phyloP scores from a whole-genome alignment of 2,113 vertebrate species.

The Oryzias melastigma region DNA sequence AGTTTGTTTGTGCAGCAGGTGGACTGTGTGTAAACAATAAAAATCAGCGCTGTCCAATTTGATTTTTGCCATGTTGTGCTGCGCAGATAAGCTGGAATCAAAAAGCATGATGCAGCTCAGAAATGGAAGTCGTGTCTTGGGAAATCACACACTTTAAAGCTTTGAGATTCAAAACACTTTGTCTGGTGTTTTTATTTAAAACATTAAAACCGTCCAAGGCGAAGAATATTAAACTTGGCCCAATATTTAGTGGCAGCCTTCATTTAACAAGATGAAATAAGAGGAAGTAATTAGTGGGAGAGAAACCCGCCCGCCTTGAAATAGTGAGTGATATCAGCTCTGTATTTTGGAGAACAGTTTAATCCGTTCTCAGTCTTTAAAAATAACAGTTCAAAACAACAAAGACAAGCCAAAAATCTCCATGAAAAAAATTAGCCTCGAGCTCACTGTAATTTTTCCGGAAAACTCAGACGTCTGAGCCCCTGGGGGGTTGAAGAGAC shows the following conservation, averaged over 20 bases:
- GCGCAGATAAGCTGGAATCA: slow-evolving; percentile 58
- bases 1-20: slow-evolving; percentile 65
- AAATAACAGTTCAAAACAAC: slow-evolving; percentile 37
- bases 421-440: slow-evolving; percentile 39
- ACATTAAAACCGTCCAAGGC: background rate
- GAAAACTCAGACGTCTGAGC: slow-evolving; percentile 40
- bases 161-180: slow-evolving; percentile 18
- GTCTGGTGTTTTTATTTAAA: slow-evolving; percentile 24
- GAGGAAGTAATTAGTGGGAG: slow-evolving; percentile 46
- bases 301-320: slow-evolving; percentile 49
- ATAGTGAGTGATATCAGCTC: slow-evolving; percentile 47
- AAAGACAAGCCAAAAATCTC: slow-evolving; percentile 24
- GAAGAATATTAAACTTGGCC: slow-evolving; percentile 37
- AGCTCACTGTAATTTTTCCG: slow-evolving; percentile 42
- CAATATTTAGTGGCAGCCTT: slow-evolving; percentile 40
- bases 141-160: slow-evolving; percentile 44
- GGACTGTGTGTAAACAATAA: slow-evolving; percentile 59
- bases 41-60: slow-evolving; percentile 47
- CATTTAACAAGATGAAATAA: slow-evolving; percentile 31
- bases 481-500: slow-evolving; percentile 7
- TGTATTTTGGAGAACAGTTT: slow-evolving; percentile 45
- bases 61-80: slow-evolving; percentile 54
- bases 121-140: slow-evolving; percentile 37
- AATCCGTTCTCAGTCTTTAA: slow-evolving; percentile 37
- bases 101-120: slow-evolving; percentile 33